Percentiles rank a stretch among this genome's conserved stretches.
Evolutionary conservation across 2,888 invertebrate genomes (phyloP).

Genomic region (Osedax fenrisi): DNA sequence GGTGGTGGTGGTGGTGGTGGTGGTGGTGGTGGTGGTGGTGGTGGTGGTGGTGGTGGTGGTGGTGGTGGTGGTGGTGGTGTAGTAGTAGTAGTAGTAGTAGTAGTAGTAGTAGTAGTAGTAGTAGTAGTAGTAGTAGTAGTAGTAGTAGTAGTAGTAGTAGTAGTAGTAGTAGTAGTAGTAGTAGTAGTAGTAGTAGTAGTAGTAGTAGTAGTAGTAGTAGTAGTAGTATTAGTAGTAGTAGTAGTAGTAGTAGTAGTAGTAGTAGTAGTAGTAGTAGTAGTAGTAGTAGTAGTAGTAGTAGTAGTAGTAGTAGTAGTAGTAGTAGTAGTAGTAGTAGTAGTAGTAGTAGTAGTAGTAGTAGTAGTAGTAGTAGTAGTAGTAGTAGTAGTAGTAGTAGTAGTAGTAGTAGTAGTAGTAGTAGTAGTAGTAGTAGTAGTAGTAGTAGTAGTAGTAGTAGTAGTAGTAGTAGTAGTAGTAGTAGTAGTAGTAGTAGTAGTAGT

Average conservation of each 20-base stretch:
- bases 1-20: background rate
- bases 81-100: background rate
- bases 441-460: no score
- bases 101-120: constrained; percentile 33
- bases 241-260: background rate
- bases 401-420: no score
- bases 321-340: constrained; percentile 15
- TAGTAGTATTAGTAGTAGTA: no score
- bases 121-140: constrained; percentile 36
- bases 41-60: background rate
- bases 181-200: constrained; percentile 8
- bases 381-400: no score
- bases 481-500: background rate
- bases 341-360: constrained; percentile 18
- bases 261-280: constrained; percentile 25
- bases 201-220: background rate
- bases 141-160: background rate
- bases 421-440: no score
- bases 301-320: constrained; percentile 30
- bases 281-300: constrained; percentile 29
- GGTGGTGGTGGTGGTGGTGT: no score
- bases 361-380: constrained; percentile 19
- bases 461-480: background rate
- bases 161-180: constrained; percentile 3
- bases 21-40: background rate